Evolutionary conservation across 2,113 vertebrate species (phyloP).

Genomic region (Neotoma lepida): DNA sequence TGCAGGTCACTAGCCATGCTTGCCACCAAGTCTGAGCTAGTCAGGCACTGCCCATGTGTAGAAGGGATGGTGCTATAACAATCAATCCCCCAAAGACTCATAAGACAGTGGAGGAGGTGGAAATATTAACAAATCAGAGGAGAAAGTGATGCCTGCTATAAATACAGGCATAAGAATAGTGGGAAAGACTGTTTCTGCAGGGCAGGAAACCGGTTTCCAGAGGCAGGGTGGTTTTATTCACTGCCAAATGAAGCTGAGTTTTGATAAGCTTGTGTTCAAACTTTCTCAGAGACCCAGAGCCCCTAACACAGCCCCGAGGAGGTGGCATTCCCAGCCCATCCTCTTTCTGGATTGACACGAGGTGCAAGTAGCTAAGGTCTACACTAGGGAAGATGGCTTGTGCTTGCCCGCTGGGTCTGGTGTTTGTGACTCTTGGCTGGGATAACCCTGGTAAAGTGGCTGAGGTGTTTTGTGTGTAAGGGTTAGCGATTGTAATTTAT

Average conservation of each 20-base stretch:
- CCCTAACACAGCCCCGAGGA: not conserved
- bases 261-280: not conserved
- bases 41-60: no score
- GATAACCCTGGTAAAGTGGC: not conserved
- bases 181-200: conserved; percentile 28
- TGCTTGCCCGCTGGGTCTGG: not conserved
- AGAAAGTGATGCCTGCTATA: conserved; percentile 26
- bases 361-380: conserved; percentile 24
- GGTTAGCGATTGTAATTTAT: not conserved
- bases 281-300: not conserved
- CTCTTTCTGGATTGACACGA: not conserved
- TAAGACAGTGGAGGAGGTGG: not conserved
- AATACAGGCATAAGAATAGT: not conserved
- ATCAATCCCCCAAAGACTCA: not conserved
- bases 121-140: conserved; percentile 14
- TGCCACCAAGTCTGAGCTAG: not conserved
- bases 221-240: conserved; percentile 23
- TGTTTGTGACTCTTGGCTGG: not conserved
- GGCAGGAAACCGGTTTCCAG: conserved; percentile 9
- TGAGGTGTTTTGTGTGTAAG: not conserved
- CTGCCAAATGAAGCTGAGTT: not conserved
- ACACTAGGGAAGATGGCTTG: not conserved
- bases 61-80: not conserved
- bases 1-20: not conserved
- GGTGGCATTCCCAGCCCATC: not conserved